These are phyloP conservation scores for Mesembrinibis cayennensis DNA, from an alignment of 2,113 vertebrate genomes.

Conservation along the genomic window DNA sequence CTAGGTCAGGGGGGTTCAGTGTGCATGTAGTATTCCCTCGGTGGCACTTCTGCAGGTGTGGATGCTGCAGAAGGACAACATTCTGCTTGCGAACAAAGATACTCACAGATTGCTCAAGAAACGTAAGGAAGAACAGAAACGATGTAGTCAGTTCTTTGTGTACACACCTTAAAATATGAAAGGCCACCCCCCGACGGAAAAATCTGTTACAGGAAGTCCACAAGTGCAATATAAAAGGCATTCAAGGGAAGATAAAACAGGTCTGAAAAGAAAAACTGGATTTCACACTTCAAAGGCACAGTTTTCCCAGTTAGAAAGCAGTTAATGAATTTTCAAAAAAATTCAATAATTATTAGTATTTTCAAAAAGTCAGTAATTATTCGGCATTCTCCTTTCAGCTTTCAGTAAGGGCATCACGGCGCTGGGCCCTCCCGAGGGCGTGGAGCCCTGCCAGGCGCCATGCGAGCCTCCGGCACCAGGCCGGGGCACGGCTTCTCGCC, in stretches of 20 bases:
- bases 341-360: background rate
- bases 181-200: background rate
- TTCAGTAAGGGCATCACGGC: background rate
- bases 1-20: accelerated
- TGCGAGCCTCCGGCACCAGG: background rate
- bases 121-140: accelerated
- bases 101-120: background rate
- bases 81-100: background rate
- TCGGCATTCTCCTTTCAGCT: background rate
- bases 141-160: background rate
- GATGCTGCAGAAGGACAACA: background rate
- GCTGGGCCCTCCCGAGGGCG: background rate
- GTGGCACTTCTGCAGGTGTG: background rate
- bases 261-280: background rate
- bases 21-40: accelerated
- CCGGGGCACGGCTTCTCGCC: background rate
- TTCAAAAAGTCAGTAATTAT: background rate
- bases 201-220: background rate
- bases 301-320: background rate
- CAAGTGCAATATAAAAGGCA: background rate
- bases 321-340: background rate
- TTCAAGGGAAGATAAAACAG: background rate
- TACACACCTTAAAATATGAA: background rate
- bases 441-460: background rate
- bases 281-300: background rate